Percentiles rank a stretch among this genome's conserved stretches.
phyloP scores from a whole-genome alignment of 2,113 vertebrate genomes.

The Microcebus ravelobensis region DNA sequence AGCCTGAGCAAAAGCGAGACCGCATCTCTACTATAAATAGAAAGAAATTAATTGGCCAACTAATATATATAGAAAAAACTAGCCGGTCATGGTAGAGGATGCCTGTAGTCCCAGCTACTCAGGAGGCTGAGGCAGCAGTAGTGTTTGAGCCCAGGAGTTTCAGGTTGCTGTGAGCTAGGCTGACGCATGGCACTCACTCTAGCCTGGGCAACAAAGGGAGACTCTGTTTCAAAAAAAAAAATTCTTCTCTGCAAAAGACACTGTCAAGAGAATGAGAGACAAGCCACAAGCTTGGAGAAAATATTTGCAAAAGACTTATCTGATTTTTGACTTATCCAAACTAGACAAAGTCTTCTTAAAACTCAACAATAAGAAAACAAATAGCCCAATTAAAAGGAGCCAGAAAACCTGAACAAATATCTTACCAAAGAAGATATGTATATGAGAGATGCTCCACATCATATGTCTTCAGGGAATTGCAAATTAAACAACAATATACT shows the following conservation, averaged over 20 bases:
- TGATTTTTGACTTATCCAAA: neutral
- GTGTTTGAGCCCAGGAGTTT: too few relatives aligned
- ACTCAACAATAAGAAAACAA: neutral
- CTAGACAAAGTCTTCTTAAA: neutral
- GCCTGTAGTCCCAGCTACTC: too few relatives aligned
- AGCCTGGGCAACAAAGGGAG: too few relatives aligned
- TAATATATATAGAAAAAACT: too few relatives aligned
- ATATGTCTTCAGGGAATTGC: neutral
- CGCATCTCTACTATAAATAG: too few relatives aligned
- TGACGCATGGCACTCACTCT: too few relatives aligned
- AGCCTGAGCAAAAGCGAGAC: too few relatives aligned
- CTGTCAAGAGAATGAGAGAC: neutral
- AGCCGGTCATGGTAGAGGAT: too few relatives aligned
- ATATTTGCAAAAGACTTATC: neutral
- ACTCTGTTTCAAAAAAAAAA: neutral
- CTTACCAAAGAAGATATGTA: neutral
- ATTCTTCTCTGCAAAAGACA: neutral
- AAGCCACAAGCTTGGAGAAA: neutral
- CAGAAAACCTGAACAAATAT: neutral
- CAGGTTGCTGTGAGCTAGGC: too few relatives aligned
- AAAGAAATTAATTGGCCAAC: too few relatives aligned
- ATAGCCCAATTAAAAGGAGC: neutral
- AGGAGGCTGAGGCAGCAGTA: too few relatives aligned
- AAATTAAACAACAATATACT: neutral
- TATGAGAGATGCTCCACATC: neutral